Conservation (phyloP, 2,888 invertebrate species). For the Hemaris fuciformis region DNA sequence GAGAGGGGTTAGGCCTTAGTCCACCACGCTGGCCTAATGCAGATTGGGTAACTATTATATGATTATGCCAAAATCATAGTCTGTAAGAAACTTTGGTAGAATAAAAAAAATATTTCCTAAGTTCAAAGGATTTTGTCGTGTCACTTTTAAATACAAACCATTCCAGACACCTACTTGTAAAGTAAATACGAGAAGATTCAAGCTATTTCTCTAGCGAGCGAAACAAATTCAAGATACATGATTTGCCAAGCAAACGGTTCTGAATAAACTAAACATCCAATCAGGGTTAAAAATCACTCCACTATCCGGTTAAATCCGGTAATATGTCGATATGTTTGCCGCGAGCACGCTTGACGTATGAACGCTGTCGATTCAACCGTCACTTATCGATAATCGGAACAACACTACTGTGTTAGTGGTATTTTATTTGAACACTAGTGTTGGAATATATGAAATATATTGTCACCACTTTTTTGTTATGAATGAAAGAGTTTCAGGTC, state of each 20-base stretch:
- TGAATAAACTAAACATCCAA: slow-evolving; percentile 12
- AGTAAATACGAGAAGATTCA: neutral
- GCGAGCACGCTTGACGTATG: slow-evolving; percentile 2
- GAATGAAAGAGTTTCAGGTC: neutral
- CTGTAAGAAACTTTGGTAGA: too few species aligned
- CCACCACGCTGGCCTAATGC: too few species aligned
- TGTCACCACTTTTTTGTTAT: neutral
- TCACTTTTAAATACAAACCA: neutral
- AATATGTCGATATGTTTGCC: slow-evolving; percentile 10
- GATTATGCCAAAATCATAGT: too few species aligned
- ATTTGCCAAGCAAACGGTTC: neutral
- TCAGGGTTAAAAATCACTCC: slow-evolving; percentile 12
- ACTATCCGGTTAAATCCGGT: slow-evolving; percentile 12
- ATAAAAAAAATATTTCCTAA: too few species aligned
- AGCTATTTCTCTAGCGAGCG: neutral
- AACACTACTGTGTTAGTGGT: neutral
- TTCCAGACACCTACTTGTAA: neutral
- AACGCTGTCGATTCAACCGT: neutral
- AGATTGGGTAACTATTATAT: too few species aligned
- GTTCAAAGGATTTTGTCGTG: too few species aligned
- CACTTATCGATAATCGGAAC: slow-evolving; percentile 1
- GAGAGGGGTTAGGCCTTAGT: too few species aligned
- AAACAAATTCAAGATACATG: neutral
- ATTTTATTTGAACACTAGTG: neutral
- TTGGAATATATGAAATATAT: neutral